These are phyloP conservation scores for Notechis scutatus DNA, from an alignment of 2,113 vertebrate species.

Conservation along the genomic window DNA sequence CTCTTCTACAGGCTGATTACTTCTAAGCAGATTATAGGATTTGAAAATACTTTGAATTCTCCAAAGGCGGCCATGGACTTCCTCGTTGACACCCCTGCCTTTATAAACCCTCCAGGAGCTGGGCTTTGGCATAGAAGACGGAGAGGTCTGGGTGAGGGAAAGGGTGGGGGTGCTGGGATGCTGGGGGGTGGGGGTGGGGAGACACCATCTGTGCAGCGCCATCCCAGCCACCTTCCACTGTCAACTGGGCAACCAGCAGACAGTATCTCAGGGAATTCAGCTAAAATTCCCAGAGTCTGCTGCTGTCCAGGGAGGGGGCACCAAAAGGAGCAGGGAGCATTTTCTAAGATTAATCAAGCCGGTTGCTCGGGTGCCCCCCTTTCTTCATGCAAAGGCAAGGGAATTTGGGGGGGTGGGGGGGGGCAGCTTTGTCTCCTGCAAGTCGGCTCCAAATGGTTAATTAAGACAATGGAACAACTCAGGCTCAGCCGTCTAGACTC, in stretches of 20 bases:
- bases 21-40: not conserved
- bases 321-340: not conserved
- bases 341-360: constrained; percentile 49
- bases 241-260: not conserved
- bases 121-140: not conserved
- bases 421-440: constrained; percentile 64
- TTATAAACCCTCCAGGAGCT: not conserved
- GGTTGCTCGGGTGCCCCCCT: constrained; percentile 56
- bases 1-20: not conserved
- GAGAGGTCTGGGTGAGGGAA: not conserved
- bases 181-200: not conserved
- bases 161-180: not conserved
- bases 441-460: constrained; percentile 61
- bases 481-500: constrained; percentile 66
- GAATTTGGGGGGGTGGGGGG: constrained; percentile 45
- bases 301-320: not conserved
- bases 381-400: constrained; percentile 43
- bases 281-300: constrained; percentile 15
- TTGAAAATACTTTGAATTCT: not conserved
- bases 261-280: constrained; percentile 46
- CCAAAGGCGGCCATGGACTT: not conserved
- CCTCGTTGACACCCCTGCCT: not conserved
- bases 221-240: not conserved
- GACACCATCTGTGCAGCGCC: not conserved
- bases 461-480: constrained; percentile 71